Percentiles rank a stretch among this genome's conserved stretches.
phyloP scores from a whole-genome alignment of 2,888 invertebrate genomes.

The Erynnis tages region DNA sequence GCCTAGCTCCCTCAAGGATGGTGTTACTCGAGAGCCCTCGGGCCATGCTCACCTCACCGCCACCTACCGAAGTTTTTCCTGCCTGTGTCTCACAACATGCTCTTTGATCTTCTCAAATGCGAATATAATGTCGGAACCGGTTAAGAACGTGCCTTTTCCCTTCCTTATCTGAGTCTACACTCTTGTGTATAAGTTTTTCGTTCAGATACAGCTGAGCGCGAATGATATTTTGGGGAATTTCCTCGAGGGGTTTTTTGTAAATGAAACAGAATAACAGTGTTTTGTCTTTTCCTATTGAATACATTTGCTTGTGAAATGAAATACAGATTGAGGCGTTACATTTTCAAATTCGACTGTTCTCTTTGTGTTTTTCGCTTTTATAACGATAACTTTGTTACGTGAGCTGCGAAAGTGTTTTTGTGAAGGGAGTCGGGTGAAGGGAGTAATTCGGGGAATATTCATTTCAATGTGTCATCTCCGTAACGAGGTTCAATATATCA shows the following conservation, averaged over 20 bases:
- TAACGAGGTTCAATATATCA: conserved; percentile 63
- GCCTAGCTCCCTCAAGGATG: conserved; percentile 72
- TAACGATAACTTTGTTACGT: conserved; percentile 38
- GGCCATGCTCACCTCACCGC: conserved; percentile 59
- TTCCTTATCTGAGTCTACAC: conserved; percentile 59
- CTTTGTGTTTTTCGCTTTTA: conserved; percentile 40
- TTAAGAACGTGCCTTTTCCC: conserved; percentile 65
- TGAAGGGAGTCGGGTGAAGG: conserved; percentile 32
- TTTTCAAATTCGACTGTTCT: conserved; percentile 45
- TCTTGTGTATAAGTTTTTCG: conserved; percentile 49
- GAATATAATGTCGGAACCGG: conserved; percentile 77
- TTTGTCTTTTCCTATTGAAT: conserved; percentile 63
- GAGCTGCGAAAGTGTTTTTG: conserved; percentile 41
- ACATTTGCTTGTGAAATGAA: conserved; percentile 54
- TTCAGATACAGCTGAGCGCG: conserved; percentile 36
- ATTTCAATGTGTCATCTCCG: conserved; percentile 51
- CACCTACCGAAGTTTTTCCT: conserved; percentile 61
- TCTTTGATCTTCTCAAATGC: conserved; percentile 79
- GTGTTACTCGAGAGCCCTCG: conserved; percentile 70
- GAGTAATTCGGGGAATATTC: conserved; percentile 56
- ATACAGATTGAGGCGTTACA: conserved; percentile 51
- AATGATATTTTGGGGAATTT: conserved; percentile 52
- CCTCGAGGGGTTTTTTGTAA: conserved; percentile 53
- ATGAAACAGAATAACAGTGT: conserved; percentile 57
- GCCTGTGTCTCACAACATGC: conserved; percentile 70